Evolutionary conservation across 2,113 vertebrate species (phyloP), one percentile per base, ranked within the genome.

Genomic region (Tympanuchus pallidicinctus): DNA sequence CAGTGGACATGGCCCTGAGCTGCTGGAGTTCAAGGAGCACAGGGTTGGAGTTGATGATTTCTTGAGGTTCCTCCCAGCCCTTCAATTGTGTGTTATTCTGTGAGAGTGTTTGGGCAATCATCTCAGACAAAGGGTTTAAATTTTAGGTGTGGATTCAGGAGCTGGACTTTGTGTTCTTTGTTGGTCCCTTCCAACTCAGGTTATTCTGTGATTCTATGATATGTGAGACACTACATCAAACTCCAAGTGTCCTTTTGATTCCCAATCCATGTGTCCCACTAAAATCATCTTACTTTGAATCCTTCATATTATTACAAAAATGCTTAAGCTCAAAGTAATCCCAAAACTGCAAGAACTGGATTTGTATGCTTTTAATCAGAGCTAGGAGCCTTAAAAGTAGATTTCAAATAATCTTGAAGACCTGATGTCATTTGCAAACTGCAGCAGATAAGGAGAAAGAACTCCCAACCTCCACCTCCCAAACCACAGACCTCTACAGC

Each of bases 221-320:
- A 17, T 6, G 13, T 30, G n/a, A 8, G 50, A 60, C 27, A 15
- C 64, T 54, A 42, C 28, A 56, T 30, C 74, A 61, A 72, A 19
- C 7, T 17, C 17, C 1, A 0, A 18, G 24, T 0, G 0, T 14
- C 22, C 32, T 74, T 80, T 10, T 61, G 40, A 61, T 11, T 61
- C 7, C 27, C 71, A 86, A 18, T 48, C 54, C 36, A 42, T 0
- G 0, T 1, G 5, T 47, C 5, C 43, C 14, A 20, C 50, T 77
- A 90, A 88, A 83, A 40, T 19, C 12, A 2, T 8, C 10, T 38
- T 73, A 69, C 2, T 13, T 22, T 32, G 17, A 88, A 65, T 25
- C 19, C 42, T 65, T 70, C 17, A 15, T 16, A 61, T 8, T 52
- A 17, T 50, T 63, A 72, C 13, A 45, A 34, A 7, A 20, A 47